Evolutionary conservation across 1,140 invertebrate species (phyloP), one percentile per base, ranked within the genome.

Genomic region (Bombus soroeensis): DNA sequence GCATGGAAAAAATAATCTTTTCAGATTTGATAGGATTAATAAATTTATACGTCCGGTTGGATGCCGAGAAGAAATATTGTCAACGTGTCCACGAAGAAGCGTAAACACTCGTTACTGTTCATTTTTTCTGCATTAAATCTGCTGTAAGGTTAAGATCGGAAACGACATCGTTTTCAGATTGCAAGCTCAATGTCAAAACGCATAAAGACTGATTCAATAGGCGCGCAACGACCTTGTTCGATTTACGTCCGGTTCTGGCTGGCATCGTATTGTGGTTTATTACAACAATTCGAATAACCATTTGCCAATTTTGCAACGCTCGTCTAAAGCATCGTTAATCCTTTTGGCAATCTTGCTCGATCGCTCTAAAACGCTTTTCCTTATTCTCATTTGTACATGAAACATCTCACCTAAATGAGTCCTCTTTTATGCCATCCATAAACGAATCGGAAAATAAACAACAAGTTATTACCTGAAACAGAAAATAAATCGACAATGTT

Each of bases 391-490:
- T 8, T 3, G 8, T 18, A 4, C 3, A 25, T 32, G 6, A n/a
- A 25, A 3, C 8, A 2, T 37, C 32, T 32, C 15, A 76, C 47
- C 41, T 28, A 10, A 59, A n/a, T 3, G 25, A n/a, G 13, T 10
- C 4, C 9, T 15, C 3, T 8, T 32, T 13, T 15, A n/a, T 6
- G 3, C 18, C n/a, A 0, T 15, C 8, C 12, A n/a, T 37, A 4
- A 15, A 25, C 3, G 32, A 75, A 8, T 25, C 9, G 10, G 34
- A 25, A 39, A 68, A 43, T 37, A 39, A 66, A 32, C 2, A n/a
- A 22, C 25, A 4, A 4, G 3, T 22, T 39, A 53, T 2, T 83
- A 83, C 81, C 72, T 83, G 81, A 0, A 83, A 83, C 81, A 83
- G 53, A 72, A 53, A 57, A 41, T 5, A 12, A n/a, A 74, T 0